Evolutionary conservation across 1,140 invertebrate species (phyloP).

Genomic region (Drosophila persimilis): DNA sequence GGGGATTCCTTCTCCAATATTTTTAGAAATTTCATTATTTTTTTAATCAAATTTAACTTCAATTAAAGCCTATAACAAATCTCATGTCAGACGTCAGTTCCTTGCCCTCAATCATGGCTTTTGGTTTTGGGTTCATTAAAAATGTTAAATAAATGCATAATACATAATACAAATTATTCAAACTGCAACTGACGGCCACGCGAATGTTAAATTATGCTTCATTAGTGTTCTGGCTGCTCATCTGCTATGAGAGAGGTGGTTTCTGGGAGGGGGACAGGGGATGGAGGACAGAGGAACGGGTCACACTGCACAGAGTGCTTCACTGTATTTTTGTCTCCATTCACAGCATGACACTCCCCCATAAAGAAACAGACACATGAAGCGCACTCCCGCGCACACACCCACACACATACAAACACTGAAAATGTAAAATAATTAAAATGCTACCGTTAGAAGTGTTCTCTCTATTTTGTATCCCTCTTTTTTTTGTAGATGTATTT

Average conservation of each 20-base stretch:
- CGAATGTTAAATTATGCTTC: conserved; percentile 79
- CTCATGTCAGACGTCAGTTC: conserved; percentile 1
- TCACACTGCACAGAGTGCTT: conserved; percentile 42
- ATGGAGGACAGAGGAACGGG: conserved; percentile 3
- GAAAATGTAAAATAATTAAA: conserved; percentile 80
- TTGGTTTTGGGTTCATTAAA: conserved; percentile 63
- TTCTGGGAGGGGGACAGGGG: conserved; percentile 2
- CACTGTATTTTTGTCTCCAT: conserved; percentile 51
- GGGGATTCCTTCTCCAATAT: no score
- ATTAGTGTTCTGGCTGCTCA: conserved; percentile 66
- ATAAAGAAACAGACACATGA: conserved; percentile 11
- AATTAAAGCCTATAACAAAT: not conserved
- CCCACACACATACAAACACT: conserved; percentile 24
- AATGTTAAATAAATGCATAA: conserved; percentile 60
- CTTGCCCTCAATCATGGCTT: conserved; percentile 40
- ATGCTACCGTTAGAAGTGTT: conserved; percentile 66
- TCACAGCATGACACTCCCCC: conserved; percentile 26
- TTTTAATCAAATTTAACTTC: not conserved
- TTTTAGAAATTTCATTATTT: not conserved
- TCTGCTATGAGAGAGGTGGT: conserved; percentile 13
- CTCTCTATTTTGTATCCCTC: conserved; percentile 39
- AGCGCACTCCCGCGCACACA: conserved; percentile 1
- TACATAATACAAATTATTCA: conserved; percentile 72
- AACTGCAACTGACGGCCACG: conserved; percentile 41
- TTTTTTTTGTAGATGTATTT: conserved; percentile 27